Evolutionary conservation across 53 echinoderm and acorn worm genomes (phyloP), one percentile per base, ranked within the genome.

Genomic region (Crossaster papposus): DNA sequence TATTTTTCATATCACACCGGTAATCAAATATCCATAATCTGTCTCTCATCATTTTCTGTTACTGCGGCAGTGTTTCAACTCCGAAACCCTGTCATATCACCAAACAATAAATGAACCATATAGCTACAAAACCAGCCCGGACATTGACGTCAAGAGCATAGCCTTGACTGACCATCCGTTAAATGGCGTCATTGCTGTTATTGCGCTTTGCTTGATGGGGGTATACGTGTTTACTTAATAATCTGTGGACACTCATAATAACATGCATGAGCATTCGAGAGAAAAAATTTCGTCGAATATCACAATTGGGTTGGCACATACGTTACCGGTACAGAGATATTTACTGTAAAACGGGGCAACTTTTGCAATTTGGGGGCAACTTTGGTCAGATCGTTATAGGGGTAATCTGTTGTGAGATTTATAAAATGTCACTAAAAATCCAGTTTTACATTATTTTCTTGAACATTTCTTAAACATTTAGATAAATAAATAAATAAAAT

Each of bases 61-160:
- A 34, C 36, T 74, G 23, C 75, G 28, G 30, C 28, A 22, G 35
- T 74, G 14, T 15, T 44, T 35, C 75, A 35, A 74, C 75, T 74
- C 75, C 36, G 75, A 74, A 74, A 74, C 17, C 22, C 36, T 13
- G 36, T 74, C 35, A 34, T 13, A 74, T 74, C 35, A 34, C 10
- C 75, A 74, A 34, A 74, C 35, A 28, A 35, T 74, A 74, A 74
- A 15, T 36, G 22, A 36, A 33, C 75, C 75, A 74, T 74, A 74
- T 35, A 35, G 18, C 24, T 28, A 74, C 75, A 34, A 28, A 74
- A 74, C 15, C 75, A 74, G 36, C 18, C 75, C 4, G 17, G 15
- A 74, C 34, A 0, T 36, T 74, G 75, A 74, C 75, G 75, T 74
- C 75, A 74, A 74, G 33, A 1, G 75, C 75, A 35, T 35, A 14